Evolutionary conservation across 23 tunicate genomes (phyloP).

Genomic region (Pegea sp.): DNA sequence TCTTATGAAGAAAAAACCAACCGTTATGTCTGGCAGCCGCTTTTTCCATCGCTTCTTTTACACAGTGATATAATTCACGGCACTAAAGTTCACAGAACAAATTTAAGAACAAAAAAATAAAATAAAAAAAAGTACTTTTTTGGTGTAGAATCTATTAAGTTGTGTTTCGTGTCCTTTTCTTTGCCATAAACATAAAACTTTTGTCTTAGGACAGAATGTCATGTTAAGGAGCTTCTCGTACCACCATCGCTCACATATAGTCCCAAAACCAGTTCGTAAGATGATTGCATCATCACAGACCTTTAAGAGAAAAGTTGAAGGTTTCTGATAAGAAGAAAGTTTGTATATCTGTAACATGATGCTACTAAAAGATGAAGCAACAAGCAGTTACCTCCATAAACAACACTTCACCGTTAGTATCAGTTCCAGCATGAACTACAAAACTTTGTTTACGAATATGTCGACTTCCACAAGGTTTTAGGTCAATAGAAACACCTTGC

Average conservation of each 20-base stretch:
- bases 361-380: not conserved
- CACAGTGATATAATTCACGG: slow-evolving; percentile 92
- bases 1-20: slow-evolving; percentile 4
- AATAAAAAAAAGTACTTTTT: too few relatives aligned
- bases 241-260: slow-evolving; percentile 99
- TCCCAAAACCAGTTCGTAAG: slow-evolving; percentile 85
- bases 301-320: too few relatives aligned
- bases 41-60: slow-evolving; percentile 94
- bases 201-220: slow-evolving; percentile 99
- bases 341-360: too few relatives aligned
- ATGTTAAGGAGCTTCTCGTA: slow-evolving; percentile 96
- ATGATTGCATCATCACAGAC: slow-evolving; percentile 96
- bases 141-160: slow-evolving; percentile 90
- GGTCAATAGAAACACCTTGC: slow-evolving; percentile 46
- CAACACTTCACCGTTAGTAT: slow-evolving; percentile 64
- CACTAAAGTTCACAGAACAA: slow-evolving; percentile 25
- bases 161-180: slow-evolving; percentile 81
- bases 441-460: slow-evolving; percentile 94
- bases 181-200: slow-evolving; percentile 91
- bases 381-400: slow-evolving; percentile 69
- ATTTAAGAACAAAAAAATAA: too few relatives aligned
- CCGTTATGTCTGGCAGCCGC: slow-evolving; percentile 91
- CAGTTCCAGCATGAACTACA: slow-evolving; percentile 97
- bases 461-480: slow-evolving; percentile 97
- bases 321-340: too few relatives aligned